These are phyloP conservation scores for Danio aesculapii DNA, from an alignment of 2,797 vertebrate species.

Conservation along the genomic window DNA sequence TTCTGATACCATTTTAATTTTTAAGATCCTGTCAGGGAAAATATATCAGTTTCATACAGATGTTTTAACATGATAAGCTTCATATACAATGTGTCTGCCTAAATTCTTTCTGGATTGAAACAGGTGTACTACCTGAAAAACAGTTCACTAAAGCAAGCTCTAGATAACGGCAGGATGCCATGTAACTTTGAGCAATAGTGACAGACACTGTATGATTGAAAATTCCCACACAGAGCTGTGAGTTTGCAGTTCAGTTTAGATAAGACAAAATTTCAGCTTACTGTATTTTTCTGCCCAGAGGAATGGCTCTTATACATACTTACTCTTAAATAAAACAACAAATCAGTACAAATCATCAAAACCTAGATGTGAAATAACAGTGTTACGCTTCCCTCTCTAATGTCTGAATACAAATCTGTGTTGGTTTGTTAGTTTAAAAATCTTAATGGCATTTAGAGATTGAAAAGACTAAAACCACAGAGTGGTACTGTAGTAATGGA, in stretches of 20 bases:
- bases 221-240: background rate
- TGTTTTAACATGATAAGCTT: background rate
- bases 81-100: conserved; percentile 17
- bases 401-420: background rate
- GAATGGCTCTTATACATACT: background rate
- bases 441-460: background rate
- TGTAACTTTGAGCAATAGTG: conserved; percentile 35
- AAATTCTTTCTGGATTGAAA: conserved; percentile 42
- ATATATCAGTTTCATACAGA: background rate
- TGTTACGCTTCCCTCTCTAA: background rate
- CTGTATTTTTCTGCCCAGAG: background rate
- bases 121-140: conserved; percentile 32
- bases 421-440: background rate
- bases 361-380: background rate
- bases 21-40: too few species aligned
- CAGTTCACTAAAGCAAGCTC: conserved; percentile 11
- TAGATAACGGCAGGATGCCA: conserved; percentile 18
- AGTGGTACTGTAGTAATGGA: conserved; percentile 16
- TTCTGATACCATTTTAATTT: too few species aligned
- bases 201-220: conserved; percentile 20
- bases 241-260: conserved; percentile 2
- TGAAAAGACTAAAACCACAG: conserved; percentile 14
- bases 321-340: background rate
- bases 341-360: background rate
- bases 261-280: too few species aligned